Evolutionary conservation across 2,888 invertebrate species (phyloP).

Genomic region (Dynastes tityus): DNA sequence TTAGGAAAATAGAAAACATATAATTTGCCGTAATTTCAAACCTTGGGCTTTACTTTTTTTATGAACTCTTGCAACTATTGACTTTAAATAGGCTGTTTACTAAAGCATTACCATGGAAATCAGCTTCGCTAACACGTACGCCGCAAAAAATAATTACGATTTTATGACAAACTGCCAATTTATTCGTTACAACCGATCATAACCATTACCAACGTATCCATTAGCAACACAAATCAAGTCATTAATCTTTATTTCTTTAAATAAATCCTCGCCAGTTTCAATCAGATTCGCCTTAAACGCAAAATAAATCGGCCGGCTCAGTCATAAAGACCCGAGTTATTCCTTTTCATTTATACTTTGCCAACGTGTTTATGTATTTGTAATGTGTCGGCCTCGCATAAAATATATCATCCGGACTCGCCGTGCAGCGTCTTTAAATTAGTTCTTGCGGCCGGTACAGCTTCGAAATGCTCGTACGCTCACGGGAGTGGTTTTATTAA

Average conservation of each 20-base stretch:
- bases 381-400: slow-evolving; percentile 24
- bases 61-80: too few relatives aligned
- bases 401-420: slow-evolving; percentile 22
- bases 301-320: background rate
- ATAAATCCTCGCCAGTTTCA: slow-evolving; percentile 20
- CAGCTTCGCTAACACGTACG: background rate
- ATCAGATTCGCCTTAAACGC: slow-evolving; percentile 9
- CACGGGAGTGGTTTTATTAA: slow-evolving; percentile 4
- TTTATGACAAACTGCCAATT: background rate
- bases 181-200: background rate
- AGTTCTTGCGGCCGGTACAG: slow-evolving; percentile 4
- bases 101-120: too few relatives aligned
- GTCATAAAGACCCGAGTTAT: slow-evolving; percentile 10
- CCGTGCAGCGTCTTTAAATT: slow-evolving; percentile 23
- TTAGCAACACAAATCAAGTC: slow-evolving; percentile 20
- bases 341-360: slow-evolving; percentile 10
- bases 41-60: too few relatives aligned
- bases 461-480: slow-evolving; percentile 1
- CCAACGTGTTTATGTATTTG: slow-evolving; percentile 25
- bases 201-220: slow-evolving; percentile 10
- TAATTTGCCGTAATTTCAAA: too few relatives aligned
- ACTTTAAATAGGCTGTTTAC: too few relatives aligned
- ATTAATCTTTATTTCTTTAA: slow-evolving; percentile 6
- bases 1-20: too few relatives aligned
- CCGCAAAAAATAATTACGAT: slow-evolving; percentile 3